Conservation (phyloP, 2,113 vertebrate genomes). For the Mesocricetus auratus region DNA sequence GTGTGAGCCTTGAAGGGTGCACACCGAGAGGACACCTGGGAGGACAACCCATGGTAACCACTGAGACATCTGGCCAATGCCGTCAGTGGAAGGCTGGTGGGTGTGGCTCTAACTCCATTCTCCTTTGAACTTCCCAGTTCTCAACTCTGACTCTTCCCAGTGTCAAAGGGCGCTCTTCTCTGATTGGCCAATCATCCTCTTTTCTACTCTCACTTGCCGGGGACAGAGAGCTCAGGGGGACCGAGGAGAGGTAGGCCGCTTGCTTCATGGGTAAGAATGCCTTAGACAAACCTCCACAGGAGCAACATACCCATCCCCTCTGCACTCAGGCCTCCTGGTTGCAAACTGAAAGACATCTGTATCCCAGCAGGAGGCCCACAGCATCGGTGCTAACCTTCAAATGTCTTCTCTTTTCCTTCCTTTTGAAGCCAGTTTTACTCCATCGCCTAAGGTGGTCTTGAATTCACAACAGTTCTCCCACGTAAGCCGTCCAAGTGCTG, state of each 20-base stretch:
- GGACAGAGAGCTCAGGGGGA: background rate
- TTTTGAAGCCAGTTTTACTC: background rate
- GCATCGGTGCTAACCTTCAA: background rate
- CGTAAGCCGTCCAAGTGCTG: background rate
- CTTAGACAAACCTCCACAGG: background rate
- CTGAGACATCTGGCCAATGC: too few species aligned
- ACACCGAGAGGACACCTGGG: too few species aligned
- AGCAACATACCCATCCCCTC: background rate
- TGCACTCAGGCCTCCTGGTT: background rate
- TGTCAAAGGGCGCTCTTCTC: background rate
- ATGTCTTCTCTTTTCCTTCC: background rate
- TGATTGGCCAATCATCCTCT: too few species aligned
- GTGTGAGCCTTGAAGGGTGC: background rate
- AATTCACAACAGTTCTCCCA: background rate
- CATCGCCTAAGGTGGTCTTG: background rate
- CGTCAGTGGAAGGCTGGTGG: background rate
- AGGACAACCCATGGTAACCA: too few species aligned
- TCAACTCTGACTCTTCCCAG: background rate
- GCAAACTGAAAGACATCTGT: background rate
- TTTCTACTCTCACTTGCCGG: background rate
- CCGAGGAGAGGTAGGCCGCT: background rate
- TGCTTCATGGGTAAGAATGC: background rate
- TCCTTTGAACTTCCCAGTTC: background rate
- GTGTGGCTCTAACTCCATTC: background rate
- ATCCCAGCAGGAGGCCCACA: fast-evolving